Conservation (phyloP, 2,113 vertebrate genomes). For the Halcyon senegalensis region DNA sequence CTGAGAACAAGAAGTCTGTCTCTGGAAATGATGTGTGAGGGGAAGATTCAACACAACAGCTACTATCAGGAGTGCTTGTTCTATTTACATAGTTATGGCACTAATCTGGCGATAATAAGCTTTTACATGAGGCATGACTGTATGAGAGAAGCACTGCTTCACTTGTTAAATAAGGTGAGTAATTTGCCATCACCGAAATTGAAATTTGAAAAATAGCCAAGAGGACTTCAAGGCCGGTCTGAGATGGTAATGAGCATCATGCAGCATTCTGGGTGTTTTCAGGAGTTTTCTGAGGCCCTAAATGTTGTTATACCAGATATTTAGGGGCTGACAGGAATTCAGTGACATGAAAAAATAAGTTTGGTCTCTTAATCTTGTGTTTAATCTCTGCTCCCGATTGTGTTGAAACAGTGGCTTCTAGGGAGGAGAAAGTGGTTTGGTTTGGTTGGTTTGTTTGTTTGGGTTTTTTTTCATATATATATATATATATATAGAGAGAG, state of each 20-base stretch:
- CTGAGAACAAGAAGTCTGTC: conserved; percentile 79
- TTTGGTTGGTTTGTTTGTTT: background rate
- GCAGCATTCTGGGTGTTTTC: background rate
- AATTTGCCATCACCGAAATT: background rate
- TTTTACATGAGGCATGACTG: conserved; percentile 92
- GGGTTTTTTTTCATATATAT: background rate
- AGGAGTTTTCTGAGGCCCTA: background rate
- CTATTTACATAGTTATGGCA: conserved; percentile 90
- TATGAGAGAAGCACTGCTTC: conserved; percentile 86
- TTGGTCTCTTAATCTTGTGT: background rate
- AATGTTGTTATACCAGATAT: background rate
- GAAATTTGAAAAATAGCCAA: background rate
- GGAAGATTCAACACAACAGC: conserved; percentile 73
- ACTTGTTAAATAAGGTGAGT: conserved; percentile 89
- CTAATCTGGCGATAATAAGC: conserved; percentile 89
- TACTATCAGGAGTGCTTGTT: conserved; percentile 92
- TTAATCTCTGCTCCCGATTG: background rate
- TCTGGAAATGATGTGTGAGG: conserved; percentile 80
- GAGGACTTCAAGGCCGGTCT: background rate
- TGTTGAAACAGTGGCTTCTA: background rate
- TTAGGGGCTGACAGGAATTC: background rate
- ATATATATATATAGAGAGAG: no score
- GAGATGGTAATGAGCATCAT: background rate
- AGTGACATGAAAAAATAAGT: background rate
- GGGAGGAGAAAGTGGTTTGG: background rate